A percentile compares a stretch with the other conserved stretches of the same genome.
Evolutionary conservation across 2,888 invertebrate species (phyloP).

Genomic region (Ctenicera cuprea): DNA sequence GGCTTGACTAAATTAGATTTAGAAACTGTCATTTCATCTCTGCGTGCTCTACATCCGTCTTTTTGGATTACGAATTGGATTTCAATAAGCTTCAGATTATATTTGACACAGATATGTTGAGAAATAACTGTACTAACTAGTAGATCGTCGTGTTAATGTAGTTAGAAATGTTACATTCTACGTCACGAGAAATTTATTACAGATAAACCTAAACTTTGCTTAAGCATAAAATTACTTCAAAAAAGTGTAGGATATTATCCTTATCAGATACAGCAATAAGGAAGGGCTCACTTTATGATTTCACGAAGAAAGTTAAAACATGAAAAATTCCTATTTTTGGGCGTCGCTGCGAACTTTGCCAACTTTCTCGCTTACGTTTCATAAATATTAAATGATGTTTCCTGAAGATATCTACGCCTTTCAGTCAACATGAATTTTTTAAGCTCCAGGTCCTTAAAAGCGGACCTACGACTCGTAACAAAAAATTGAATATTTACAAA

Average conservation of each 20-base stretch:
- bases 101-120: background rate
- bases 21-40: conserved; percentile 23
- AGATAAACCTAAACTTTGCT: too few species aligned
- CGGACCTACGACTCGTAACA: background rate
- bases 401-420: background rate
- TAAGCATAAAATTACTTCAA: too few species aligned
- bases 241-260: too few species aligned
- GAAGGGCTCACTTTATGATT: too few species aligned
- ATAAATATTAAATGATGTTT: conserved; percentile 13
- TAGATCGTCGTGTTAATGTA: too few species aligned
- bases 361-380: background rate
- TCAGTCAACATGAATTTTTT: conserved; percentile 17
- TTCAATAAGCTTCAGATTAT: conserved; percentile 8
- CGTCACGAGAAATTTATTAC: too few species aligned
- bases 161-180: too few species aligned
- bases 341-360: background rate
- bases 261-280: too few species aligned
- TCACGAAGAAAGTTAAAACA: too few species aligned
- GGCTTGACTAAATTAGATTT: conserved; percentile 26
- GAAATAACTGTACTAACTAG: too few species aligned
- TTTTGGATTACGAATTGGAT: conserved; percentile 10
- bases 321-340: background rate
- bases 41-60: conserved; percentile 7
- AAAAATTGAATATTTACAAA: background rate
- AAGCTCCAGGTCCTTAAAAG: background rate